Evolutionary conservation across 2,888 invertebrate genomes (phyloP), one percentile per base, ranked within the genome.

Genomic region (Papilio gigon): DNA sequence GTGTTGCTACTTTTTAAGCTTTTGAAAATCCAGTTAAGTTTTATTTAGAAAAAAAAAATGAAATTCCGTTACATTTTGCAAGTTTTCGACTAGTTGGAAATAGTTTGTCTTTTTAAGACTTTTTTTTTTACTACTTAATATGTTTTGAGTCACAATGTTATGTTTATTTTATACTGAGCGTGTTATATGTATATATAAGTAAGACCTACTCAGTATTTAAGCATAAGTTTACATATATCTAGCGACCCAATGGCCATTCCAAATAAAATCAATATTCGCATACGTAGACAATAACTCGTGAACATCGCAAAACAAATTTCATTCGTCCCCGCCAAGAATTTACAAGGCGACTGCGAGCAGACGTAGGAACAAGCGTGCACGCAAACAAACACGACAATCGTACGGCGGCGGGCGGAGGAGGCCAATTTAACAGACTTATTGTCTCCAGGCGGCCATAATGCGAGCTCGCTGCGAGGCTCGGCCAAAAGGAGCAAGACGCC

Each of bases 391-490:
- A 80, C 80, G 82, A 81, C 78, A 77, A 77, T 79, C 84, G 85
- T 86, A 87, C 85, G 86, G 84, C 85, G 86, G 84, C 81, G 82
- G 85, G 85, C 84, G 87, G 86, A 85, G 84, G 80, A 80, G 87
- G 84, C 89, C 91, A 92, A 92, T 92, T 91, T 91, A 90, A 92
- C 91, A 92, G 91, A 91, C 91, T 90, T 91, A 91, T 91, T 90
- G 91, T 90, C 91, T 91, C 91, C 90, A 84, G 77, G 81, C 75
- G 80, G 81, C 82, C 88, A 90, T 88, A 90, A 90, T 89, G 87
- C 90, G 85, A 86, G 87, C 47, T 47, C 22, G 22, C 47, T 88
- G 87, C 86, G 78, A 84, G 77, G 75, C 82, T 81, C 84, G 84
- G 80, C 84, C 85, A 91, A 91, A 90, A 90, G 81, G 84, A 90